phyloP scores from a whole-genome alignment of 2,113 vertebrate species.

The Solenodon paradoxus region DNA sequence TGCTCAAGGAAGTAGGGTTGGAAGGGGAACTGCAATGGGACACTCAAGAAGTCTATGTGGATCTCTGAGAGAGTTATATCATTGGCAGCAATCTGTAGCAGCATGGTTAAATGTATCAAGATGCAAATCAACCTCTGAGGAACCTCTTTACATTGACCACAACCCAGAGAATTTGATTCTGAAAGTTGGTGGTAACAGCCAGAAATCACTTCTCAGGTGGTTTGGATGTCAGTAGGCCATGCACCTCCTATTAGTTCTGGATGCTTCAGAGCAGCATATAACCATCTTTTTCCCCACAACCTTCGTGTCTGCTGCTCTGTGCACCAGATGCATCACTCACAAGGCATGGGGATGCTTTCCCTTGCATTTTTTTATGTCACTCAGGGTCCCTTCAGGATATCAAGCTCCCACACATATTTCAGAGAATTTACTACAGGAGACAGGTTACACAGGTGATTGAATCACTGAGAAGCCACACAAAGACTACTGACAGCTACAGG shows the following conservation, averaged over 20 bases:
- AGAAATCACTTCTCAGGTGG: not conserved
- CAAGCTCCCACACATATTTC: no score
- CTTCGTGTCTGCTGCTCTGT: not conserved
- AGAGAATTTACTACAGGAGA: not conserved
- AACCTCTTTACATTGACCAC: not conserved
- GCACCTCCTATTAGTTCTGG: not conserved
- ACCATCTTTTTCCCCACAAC: not conserved
- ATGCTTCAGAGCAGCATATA: not conserved
- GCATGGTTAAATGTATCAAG: not conserved
- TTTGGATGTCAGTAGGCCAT: not conserved
- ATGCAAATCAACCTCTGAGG: not conserved
- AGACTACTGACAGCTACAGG: not conserved
- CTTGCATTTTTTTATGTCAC: not conserved
- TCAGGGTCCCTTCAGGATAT: not conserved
- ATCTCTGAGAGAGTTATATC: not conserved
- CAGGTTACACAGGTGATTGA: not conserved
- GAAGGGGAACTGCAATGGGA: not conserved
- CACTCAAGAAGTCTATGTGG: not conserved
- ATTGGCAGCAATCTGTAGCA: not conserved
- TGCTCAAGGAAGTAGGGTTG: not conserved
- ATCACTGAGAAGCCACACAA: not conserved
- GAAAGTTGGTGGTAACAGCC: not conserved
- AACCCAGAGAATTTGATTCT: not conserved
- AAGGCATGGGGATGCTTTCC: not conserved
- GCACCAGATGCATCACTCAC: not conserved